Evolutionary conservation across 2,888 invertebrate species (phyloP), one percentile per base, ranked within the genome.

Genomic region (Harpalus rubripes): DNA sequence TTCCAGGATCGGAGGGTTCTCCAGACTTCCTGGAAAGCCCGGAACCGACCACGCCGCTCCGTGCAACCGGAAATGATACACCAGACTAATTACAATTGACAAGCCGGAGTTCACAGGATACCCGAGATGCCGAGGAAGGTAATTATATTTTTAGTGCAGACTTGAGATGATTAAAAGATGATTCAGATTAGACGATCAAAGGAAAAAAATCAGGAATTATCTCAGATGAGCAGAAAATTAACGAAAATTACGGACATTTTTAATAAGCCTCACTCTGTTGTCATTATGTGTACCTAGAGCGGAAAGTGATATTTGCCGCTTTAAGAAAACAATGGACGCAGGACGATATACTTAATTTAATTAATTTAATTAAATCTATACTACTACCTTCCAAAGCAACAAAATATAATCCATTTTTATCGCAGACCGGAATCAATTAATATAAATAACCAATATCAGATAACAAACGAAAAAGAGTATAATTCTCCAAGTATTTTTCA

Each of bases 51-150:
- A 32, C 72, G 44, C n/a, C 76, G 76, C 22, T 78, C 78, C 52
- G 56, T 56, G 58, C 78, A 78, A 78, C 78, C 56, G 78, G 78
- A 78, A 78, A 78, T 78, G 78, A 78, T 78, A 15, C 32, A 76
- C 56, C 78, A 18, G 58, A 26, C 78, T 78, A 78, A 78, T 78
- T 78, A 78, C 78, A 58, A 78, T 78, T 78, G 68, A 78, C 56
- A 80, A 61, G 63, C 26, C 63, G 22, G 26, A 10, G 26, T 22
- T 63, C 12, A 63, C 63, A 26, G 63, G 59, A 18, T 16, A 59
- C 59, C 59, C 18, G 16, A 63, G 22, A 6, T 18, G 59, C 15
- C 59, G 18, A 18, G 3, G 59, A 63, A 22, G 63, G 22, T 61
- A 18, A 18, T 61, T 61, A 63, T 63, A 22, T 63, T 63, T 63